These are phyloP conservation scores for Procapra przewalskii DNA, from an alignment of 2,113 vertebrate species.

Conservation along the genomic window DNA sequence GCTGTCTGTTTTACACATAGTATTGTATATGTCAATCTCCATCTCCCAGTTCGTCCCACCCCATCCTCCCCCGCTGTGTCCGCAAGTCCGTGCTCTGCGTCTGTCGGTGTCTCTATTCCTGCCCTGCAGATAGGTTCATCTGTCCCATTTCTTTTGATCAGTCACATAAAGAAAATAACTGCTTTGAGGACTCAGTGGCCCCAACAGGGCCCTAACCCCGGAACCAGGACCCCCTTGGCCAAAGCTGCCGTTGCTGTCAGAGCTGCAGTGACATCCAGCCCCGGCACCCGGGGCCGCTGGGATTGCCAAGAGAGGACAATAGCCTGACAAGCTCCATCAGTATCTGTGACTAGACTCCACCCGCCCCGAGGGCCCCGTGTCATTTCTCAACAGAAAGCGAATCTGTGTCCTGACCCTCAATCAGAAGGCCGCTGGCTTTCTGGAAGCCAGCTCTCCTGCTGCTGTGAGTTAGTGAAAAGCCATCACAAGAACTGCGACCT, in stretches of 20 bases:
- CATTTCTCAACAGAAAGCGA: neutral
- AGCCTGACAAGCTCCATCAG: neutral
- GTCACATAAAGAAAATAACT: neutral
- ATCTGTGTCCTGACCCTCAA: neutral
- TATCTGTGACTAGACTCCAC: neutral
- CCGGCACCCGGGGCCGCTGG: fast-evolving
- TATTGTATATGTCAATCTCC: neutral
- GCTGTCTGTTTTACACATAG: neutral
- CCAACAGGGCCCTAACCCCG: neutral
- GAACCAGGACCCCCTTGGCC: neutral
- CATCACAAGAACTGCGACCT: neutral
- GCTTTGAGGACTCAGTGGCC: neutral
- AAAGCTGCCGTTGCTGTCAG: neutral
- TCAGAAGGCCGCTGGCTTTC: neutral
- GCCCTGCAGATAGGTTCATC: neutral
- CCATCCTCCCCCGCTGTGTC: neutral
- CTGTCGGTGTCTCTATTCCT: neutral
- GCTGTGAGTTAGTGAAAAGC: neutral
- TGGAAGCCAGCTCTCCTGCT: neutral
- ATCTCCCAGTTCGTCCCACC: neutral
- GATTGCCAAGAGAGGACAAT: neutral
- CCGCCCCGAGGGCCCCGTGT: fast-evolving
- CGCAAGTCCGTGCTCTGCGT: neutral
- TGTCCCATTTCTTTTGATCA: neutral
- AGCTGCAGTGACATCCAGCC: neutral